Evolutionary conservation across 1,140 invertebrate genomes (phyloP).

Genomic region (Mizuhopecten yessoensis): DNA sequence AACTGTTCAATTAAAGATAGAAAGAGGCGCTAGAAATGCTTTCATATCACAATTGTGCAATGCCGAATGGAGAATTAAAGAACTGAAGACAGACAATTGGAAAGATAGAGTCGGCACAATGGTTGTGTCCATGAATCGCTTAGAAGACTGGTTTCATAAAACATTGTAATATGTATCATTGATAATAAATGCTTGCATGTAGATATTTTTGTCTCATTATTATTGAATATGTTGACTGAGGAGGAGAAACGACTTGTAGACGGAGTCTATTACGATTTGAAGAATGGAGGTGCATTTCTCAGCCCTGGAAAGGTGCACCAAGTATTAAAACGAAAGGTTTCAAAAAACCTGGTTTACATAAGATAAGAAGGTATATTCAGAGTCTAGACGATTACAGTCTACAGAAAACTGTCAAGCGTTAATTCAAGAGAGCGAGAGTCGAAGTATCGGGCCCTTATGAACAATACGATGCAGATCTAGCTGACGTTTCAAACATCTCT

Average conservation of each 20-base stretch:
- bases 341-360: not conserved
- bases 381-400: conserved; percentile 42
- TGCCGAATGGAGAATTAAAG: not conserved
- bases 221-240: too few species aligned
- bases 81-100: too few species aligned
- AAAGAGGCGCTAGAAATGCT: too few species aligned
- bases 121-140: not conserved
- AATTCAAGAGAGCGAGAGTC: conserved; percentile 35
- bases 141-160: too few species aligned
- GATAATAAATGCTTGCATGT: not conserved
- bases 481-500: not conserved
- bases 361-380: conserved; percentile 28
- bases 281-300: too few species aligned
- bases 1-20: too few species aligned
- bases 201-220: too few species aligned
- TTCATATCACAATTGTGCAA: too few species aligned
- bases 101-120: not conserved
- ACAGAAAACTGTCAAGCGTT: not conserved
- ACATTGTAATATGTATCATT: too few species aligned
- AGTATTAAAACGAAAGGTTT: conserved; percentile 43
- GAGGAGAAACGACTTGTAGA: too few species aligned
- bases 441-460: not conserved
- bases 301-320: conserved; percentile 13
- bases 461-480: conserved; percentile 43
- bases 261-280: too few species aligned